Evolutionary conservation across 64 coral and sea anemone species (phyloP).

Genomic region (Stichodactyla mertensii): DNA sequence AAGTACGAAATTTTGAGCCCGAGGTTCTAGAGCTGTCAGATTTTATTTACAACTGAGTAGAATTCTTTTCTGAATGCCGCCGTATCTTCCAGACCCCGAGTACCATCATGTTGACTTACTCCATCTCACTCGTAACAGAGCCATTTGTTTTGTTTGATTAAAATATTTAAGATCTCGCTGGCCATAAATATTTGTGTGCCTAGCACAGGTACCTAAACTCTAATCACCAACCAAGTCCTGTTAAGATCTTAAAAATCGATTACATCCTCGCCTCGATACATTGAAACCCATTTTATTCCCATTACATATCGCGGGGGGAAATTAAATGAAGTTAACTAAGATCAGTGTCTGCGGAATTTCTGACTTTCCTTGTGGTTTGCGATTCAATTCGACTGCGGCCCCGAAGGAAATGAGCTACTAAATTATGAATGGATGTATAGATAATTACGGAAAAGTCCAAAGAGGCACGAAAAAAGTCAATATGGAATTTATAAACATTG

Average conservation of each 20-base stretch:
- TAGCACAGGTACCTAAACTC: neutral
- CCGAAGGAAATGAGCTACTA: neutral
- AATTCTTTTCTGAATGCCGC: neutral
- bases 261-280: neutral
- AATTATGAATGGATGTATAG: neutral
- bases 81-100: neutral
- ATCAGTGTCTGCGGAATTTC: neutral
- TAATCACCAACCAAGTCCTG: neutral
- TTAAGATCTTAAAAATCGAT: neutral
- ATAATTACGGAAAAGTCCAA: slow-evolving; percentile 2
- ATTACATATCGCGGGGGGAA: neutral
- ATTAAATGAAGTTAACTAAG: neutral
- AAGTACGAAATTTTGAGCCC: neutral
- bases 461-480: neutral
- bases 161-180: neutral
- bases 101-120: neutral
- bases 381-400: neutral
- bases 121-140: neutral
- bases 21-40: neutral
- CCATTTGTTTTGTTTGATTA: neutral
- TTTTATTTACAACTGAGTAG: neutral
- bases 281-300: neutral
- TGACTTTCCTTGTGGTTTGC: neutral
- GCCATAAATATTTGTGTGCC: neutral
- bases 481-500: slow-evolving; percentile 11